Conservation (phyloP, 2,888 invertebrate species). For the Rotaria macrura region DNA sequence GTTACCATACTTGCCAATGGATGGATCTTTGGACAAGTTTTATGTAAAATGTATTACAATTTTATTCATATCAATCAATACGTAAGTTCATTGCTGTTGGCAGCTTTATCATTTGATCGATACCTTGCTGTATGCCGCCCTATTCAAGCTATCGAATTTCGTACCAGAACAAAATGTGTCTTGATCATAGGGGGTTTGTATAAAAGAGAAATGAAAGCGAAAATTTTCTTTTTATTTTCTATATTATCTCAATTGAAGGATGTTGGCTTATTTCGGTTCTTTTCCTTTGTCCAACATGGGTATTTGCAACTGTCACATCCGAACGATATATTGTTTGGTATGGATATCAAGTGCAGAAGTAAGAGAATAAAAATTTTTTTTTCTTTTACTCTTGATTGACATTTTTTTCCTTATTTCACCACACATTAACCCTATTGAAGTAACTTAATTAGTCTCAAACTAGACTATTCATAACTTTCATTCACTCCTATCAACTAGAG, state of each 20-base stretch:
- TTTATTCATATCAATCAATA: constrained; percentile 13
- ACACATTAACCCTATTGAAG: not conserved
- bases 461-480: too few species aligned
- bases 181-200: not conserved
- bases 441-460: too few species aligned
- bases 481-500: too few species aligned
- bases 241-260: not conserved
- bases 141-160: not conserved
- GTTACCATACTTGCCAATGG: not conserved
- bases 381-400: not conserved
- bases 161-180: not conserved
- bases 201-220: not conserved
- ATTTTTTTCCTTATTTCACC: not conserved
- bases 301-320: not conserved
- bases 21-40: constrained; percentile 18
- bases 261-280: constrained; percentile 1
- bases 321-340: not conserved
- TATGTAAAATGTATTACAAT: constrained; percentile 22
- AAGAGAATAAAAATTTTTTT: not conserved
- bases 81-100: not conserved
- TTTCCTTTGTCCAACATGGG: constrained; percentile 9
- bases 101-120: constrained; percentile 14
- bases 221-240: not conserved
- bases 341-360: constrained; percentile 1
- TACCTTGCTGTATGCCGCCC: constrained; percentile 18